A percentile compares a stretch with the other conserved stretches of the same genome.
Conservation (phyloP, 2,888 invertebrate species). For the Microchrysa polita region DNA sequence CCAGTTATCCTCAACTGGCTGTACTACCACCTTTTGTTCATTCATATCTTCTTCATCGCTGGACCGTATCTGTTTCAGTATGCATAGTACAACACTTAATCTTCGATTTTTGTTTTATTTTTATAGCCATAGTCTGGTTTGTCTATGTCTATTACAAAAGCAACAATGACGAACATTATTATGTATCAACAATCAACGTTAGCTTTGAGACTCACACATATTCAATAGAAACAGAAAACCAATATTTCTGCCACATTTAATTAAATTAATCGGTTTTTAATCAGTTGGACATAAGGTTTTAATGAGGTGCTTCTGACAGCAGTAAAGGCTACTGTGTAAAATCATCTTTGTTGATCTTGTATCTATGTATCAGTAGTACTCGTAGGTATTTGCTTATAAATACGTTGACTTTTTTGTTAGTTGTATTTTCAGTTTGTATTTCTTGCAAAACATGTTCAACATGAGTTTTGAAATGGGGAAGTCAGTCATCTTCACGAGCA, state of each 20-base stretch:
- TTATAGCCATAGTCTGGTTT: not conserved
- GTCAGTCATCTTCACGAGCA: not conserved
- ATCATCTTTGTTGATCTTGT: too few relatives aligned
- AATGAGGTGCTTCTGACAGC: conserved; percentile 45
- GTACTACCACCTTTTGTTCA: not conserved
- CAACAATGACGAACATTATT: not conserved
- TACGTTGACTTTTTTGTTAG: not conserved
- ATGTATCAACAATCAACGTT: too few relatives aligned
- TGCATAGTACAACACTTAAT: not conserved
- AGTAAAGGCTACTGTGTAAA: not conserved
- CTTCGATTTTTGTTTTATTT: not conserved
- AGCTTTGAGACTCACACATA: too few relatives aligned
- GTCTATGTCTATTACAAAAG: conserved; percentile 1
- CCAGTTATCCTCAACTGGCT: too few relatives aligned
- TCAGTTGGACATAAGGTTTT: conserved; percentile 50
- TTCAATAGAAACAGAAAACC: conserved; percentile 11
- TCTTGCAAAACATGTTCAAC: not conserved
- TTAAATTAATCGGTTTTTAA: conserved; percentile 52
- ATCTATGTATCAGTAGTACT: not conserved
- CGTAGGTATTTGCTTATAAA: not conserved
- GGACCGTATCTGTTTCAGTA: too few relatives aligned
- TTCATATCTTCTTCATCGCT: not conserved
- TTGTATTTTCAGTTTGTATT: not conserved
- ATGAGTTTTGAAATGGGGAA: conserved; percentile 15
- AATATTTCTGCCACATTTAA: conserved; percentile 43